Conservation (phyloP, 2,888 invertebrate genomes). For the Volucella bombylans region DNA sequence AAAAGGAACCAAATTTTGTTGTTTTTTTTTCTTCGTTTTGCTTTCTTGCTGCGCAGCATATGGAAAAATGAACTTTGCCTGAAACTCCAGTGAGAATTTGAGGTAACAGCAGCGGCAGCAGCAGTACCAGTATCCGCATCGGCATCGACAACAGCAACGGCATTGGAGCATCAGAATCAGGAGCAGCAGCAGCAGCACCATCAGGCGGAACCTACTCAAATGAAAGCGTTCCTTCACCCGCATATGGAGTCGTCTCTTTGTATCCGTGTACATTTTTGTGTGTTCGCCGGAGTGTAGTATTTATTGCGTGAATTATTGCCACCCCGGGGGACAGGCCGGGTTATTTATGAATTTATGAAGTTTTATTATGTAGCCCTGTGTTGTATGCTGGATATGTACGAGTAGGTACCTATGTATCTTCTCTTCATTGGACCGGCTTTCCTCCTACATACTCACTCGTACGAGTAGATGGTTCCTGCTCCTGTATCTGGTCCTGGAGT, state of each 20-base stretch:
- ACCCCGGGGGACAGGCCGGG: slow-evolving; percentile 71
- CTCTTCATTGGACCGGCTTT: background rate
- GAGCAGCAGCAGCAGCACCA: background rate
- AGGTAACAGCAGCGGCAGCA: background rate
- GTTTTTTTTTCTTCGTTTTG: background rate
- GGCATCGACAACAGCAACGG: no score
- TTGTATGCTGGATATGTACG: slow-evolving; percentile 21
- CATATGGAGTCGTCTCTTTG: slow-evolving; percentile 42
- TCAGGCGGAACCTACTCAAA: slow-evolving; percentile 56
- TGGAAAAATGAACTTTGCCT: slow-evolving; percentile 18
- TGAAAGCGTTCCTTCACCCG: slow-evolving; percentile 66
- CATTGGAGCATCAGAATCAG: no score
- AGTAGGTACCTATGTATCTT: no score
- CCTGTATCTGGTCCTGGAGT: slow-evolving; percentile 36
- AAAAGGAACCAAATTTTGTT: slow-evolving; percentile 34
- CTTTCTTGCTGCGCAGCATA: background rate
- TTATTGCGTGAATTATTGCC: slow-evolving; percentile 74
- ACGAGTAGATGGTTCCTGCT: background rate
- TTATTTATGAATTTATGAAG: slow-evolving; percentile 74
- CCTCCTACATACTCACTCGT: background rate
- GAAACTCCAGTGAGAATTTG: slow-evolving; percentile 30
- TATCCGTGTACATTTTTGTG: slow-evolving; percentile 23
- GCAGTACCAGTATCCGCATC: no score
- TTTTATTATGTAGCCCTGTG: slow-evolving; percentile 69
- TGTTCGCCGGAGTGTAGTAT: slow-evolving; percentile 62